Evolutionary conservation across 2,888 invertebrate species (phyloP).

Genomic region (Catocala fraxini): DNA sequence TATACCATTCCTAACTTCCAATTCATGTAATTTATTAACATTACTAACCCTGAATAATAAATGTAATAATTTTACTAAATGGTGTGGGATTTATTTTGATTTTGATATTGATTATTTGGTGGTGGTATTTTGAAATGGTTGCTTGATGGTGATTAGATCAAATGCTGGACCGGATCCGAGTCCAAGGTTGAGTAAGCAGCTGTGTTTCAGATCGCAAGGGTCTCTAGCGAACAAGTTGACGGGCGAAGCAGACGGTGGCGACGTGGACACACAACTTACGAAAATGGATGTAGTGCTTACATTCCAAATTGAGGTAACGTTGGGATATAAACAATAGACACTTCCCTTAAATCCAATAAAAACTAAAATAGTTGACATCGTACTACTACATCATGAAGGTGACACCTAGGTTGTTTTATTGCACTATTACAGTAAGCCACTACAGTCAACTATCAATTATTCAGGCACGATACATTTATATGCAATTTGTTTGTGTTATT

Average conservation of each 20-base stretch:
- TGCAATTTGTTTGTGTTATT: too few relatives aligned
- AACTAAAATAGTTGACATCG: too few relatives aligned
- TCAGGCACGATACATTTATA: too few relatives aligned
- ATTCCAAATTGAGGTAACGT: constrained; percentile 96
- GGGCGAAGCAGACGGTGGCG: constrained; percentile 98
- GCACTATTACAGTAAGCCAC: too few relatives aligned
- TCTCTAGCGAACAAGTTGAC: constrained; percentile 96
- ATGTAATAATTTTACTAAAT: constrained; percentile 15
- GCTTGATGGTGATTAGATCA: constrained; percentile 70
- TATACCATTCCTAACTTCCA: constrained; percentile 40
- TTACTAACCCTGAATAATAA: constrained; percentile 19
- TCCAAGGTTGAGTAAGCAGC: constrained; percentile 89
- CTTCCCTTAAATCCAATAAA: too few relatives aligned
- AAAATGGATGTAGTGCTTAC: constrained; percentile 99
- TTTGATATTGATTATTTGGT: constrained; percentile 49
- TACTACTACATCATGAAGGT: too few relatives aligned
- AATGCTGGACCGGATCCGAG: constrained; percentile 86
- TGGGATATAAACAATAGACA: background rate
- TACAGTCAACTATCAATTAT: too few relatives aligned
- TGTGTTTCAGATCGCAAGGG: constrained; percentile 94
- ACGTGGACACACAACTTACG: constrained; percentile 97
- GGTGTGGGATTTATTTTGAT: constrained; percentile 21
- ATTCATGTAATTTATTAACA: constrained; percentile 30
- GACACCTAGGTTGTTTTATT: too few relatives aligned
- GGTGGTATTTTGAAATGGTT: constrained; percentile 55